Percentiles rank a stretch among this genome's conserved stretches.
Evolutionary conservation across 2,888 invertebrate species (phyloP).

Genomic region (Chesias legatella): DNA sequence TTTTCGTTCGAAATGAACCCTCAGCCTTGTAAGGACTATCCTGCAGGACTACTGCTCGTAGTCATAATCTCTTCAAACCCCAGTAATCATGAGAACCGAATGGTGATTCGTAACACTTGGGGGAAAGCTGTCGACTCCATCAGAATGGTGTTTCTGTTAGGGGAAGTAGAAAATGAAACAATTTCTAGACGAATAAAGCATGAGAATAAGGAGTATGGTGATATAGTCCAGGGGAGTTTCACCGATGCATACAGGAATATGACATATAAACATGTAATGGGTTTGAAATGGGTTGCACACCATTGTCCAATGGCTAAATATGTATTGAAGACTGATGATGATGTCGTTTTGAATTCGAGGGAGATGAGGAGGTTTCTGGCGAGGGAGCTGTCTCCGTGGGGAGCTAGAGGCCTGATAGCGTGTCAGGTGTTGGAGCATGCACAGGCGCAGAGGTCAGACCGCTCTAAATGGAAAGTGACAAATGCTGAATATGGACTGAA

Average conservation of each 20-base stretch:
- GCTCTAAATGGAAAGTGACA: slow-evolving; percentile 89
- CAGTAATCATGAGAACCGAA: slow-evolving; percentile 82
- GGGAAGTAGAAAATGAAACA: slow-evolving; percentile 49
- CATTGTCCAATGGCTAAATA: slow-evolving; percentile 85
- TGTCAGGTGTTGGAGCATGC: slow-evolving; percentile 79
- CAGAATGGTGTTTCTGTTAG: slow-evolving; percentile 85
- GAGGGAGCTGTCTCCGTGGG: slow-evolving; percentile 80
- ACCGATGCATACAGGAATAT: slow-evolving; percentile 89
- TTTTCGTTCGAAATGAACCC: slow-evolving; percentile 83
- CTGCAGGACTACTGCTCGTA: slow-evolving; percentile 75
- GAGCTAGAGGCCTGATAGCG: slow-evolving; percentile 81
- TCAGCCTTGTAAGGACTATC: slow-evolving; percentile 69
- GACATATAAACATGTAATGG: slow-evolving; percentile 92
- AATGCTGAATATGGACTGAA: slow-evolving; percentile 82
- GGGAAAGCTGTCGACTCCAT: slow-evolving; percentile 78
- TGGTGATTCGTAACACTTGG: slow-evolving; percentile 87
- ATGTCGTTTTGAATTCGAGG: slow-evolving; percentile 86
- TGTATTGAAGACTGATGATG: slow-evolving; percentile 87
- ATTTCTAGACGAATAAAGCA: slow-evolving; percentile 55
- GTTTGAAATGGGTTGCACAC: slow-evolving; percentile 87
- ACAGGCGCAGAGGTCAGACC: slow-evolving; percentile 80
- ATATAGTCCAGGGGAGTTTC: slow-evolving; percentile 89
- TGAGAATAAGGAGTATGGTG: slow-evolving; percentile 81
- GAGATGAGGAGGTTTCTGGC: slow-evolving; percentile 80
- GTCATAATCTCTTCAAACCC: slow-evolving; percentile 86